phyloP scores from a whole-genome alignment of 2,113 vertebrate genomes.

The Oncorhynchus keta region DNA sequence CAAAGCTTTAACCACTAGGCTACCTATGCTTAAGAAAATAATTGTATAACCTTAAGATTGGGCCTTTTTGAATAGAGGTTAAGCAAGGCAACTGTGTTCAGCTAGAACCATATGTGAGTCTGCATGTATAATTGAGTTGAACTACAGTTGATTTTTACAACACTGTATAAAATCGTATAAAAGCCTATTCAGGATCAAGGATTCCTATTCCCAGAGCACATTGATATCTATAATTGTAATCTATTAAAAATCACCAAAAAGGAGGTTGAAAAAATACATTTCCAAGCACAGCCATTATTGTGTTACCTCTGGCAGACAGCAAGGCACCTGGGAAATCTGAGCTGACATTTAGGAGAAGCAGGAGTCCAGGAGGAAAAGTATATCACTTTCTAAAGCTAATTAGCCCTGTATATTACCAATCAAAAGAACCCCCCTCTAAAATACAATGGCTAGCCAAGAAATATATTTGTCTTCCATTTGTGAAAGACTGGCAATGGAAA shows the following conservation, averaged over 20 bases:
- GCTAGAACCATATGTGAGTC: conserved; percentile 10
- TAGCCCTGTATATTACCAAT: conserved; percentile 68
- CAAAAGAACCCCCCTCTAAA: conserved; percentile 52
- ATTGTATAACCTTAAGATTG: conserved; percentile 18
- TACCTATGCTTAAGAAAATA: conserved; percentile 22
- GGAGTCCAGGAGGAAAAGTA: conserved; percentile 48
- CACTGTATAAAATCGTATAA: conserved; percentile 15
- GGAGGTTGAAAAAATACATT: conserved; percentile 46
- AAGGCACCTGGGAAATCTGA: conserved; percentile 77
- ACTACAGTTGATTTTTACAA: conserved; percentile 22
- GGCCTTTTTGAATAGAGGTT: conserved; percentile 14
- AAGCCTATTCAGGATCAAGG: conserved; percentile 44
- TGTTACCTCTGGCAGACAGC: conserved; percentile 74
- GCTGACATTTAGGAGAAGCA: conserved; percentile 55
- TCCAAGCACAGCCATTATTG: conserved; percentile 61
- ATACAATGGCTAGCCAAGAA: conserved; percentile 67
- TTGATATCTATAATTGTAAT: conserved; percentile 62
- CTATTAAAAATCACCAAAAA: conserved; percentile 62
- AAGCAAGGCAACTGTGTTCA: conserved; percentile 2
- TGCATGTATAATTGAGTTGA: conserved; percentile 23
- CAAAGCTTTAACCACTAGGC: too few species aligned
- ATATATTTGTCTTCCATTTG: conserved; percentile 71
- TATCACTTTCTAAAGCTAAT: conserved; percentile 70
- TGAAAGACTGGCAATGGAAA: conserved; percentile 56
- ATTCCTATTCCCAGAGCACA: conserved; percentile 37